Percentiles rank a stretch among this genome's conserved stretches.
Conservation (phyloP, 2,888 invertebrate species). For the Notodonta ziczac region DNA sequence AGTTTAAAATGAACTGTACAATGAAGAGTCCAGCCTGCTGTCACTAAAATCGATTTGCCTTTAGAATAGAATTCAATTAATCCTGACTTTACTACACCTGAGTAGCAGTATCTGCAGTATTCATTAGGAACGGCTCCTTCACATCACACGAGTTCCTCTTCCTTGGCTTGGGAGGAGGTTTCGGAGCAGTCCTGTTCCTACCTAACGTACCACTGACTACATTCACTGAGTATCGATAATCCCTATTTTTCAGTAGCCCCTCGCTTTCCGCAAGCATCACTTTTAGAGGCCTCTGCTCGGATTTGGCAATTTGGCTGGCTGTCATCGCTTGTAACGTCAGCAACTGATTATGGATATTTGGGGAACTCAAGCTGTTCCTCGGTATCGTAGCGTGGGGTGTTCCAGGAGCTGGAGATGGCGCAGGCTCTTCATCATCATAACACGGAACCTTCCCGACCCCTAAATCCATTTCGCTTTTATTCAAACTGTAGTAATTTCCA, state of each 20-base stretch:
- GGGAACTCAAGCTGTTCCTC: conserved; percentile 81
- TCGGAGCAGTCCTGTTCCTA: conserved; percentile 86
- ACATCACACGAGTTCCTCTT: conserved; percentile 87
- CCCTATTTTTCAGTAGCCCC: conserved; percentile 57
- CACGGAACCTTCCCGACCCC: conserved; percentile 78
- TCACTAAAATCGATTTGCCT: background rate
- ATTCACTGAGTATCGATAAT: conserved; percentile 66
- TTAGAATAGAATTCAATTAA: background rate
- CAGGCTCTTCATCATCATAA: conserved; percentile 80
- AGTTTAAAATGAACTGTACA: no score
- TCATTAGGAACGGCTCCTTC: conserved; percentile 91
- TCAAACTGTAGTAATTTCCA: conserved; percentile 90
- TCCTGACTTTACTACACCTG: conserved; percentile 87
- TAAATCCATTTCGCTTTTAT: conserved; percentile 87
- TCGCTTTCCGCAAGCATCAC: conserved; percentile 71
- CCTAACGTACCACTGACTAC: conserved; percentile 65
- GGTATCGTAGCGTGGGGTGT: conserved; percentile 77
- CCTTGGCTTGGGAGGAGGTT: conserved; percentile 91
- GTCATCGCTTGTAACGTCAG: conserved; percentile 73
- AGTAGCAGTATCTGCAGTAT: conserved; percentile 93
- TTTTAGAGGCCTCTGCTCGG: conserved; percentile 67
- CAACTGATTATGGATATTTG: conserved; percentile 80
- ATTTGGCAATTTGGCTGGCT: conserved; percentile 52
- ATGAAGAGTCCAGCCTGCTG: background rate
- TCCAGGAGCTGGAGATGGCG: conserved; percentile 80